A percentile compares a stretch with the other conserved stretches of the same genome.
These are phyloP conservation scores for Syngnathus typhle DNA, from an alignment of 2,113 vertebrate genomes.

Conservation along the genomic window DNA sequence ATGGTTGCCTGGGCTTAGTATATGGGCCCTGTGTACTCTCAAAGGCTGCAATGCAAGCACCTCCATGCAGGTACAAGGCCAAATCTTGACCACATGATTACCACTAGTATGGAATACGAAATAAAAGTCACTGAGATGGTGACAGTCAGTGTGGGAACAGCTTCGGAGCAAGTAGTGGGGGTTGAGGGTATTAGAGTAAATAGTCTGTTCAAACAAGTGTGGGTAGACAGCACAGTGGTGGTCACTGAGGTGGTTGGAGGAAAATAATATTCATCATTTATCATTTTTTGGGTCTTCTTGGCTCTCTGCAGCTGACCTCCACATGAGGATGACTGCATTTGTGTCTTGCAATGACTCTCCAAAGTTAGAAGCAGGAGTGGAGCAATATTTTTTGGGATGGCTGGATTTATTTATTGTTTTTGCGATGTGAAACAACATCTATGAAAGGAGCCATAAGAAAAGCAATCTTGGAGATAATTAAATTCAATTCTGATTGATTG, in stretches of 20 bases:
- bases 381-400: constrained; percentile 19
- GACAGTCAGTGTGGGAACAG: constrained; percentile 27
- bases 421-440: too few species aligned
- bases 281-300: not conserved
- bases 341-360: constrained; percentile 8
- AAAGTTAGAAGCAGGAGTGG: not conserved
- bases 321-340: constrained; percentile 10
- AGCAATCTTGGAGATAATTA: too few species aligned
- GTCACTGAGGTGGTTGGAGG: constrained; percentile 46
- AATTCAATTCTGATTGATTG: too few species aligned
- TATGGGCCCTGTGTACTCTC: constrained; percentile 62
- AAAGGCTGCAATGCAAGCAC: constrained; percentile 53
- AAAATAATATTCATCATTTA: constrained; percentile 11
- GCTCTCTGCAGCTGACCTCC: not conserved
- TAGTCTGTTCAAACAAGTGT: constrained; percentile 54
- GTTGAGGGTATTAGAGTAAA: constrained; percentile 62
- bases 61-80: constrained; percentile 33
- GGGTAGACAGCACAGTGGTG: constrained; percentile 46
- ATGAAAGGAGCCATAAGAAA: too few species aligned
- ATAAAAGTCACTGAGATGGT: constrained; percentile 41
- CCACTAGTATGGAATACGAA: constrained; percentile 45
- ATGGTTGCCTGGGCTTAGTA: constrained; percentile 53
- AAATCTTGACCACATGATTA: constrained; percentile 66
- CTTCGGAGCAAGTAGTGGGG: constrained; percentile 30
- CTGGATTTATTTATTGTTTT: constrained; percentile 2